A percentile compares a stretch with the other conserved stretches of the same genome.
Conservation (phyloP, 2,888 invertebrate species). For the Sphaerophoria rueppellii region DNA sequence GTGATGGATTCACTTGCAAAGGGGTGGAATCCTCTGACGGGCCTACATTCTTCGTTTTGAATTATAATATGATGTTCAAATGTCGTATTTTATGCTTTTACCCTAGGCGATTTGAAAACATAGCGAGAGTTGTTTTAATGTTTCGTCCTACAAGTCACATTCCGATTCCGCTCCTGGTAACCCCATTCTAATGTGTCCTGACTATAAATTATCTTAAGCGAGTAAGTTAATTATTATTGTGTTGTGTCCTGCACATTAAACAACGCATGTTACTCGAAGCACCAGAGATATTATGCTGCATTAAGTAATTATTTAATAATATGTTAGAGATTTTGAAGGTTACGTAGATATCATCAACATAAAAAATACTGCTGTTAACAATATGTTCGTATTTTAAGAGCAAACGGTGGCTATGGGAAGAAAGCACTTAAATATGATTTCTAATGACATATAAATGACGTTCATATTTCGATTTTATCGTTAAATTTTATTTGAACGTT, state of each 20-base stretch:
- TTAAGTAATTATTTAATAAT: constrained; percentile 31
- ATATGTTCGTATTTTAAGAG: not conserved
- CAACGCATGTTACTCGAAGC: constrained; percentile 8
- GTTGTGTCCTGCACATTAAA: constrained; percentile 10
- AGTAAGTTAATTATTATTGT: constrained; percentile 26
- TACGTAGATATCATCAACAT: not conserved
- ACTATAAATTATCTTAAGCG: not conserved
- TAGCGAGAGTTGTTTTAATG: no score
- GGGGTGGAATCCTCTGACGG: no score
- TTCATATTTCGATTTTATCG: no score
- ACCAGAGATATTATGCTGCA: constrained; percentile 25
- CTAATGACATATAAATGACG: no score
- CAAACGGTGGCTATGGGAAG: no score
- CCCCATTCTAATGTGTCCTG: not conserved
- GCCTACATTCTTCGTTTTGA: no score
- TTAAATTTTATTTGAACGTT: no score
- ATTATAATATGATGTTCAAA: no score
- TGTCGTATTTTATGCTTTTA: no score
- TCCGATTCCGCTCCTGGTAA: not conserved
- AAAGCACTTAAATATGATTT: not conserved
- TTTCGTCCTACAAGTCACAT: not conserved
- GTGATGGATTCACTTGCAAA: no score
- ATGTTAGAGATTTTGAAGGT: constrained; percentile 11
- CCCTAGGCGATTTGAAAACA: no score
- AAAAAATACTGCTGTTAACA: not conserved